Percentiles rank a stretch among this genome's conserved stretches.
phyloP scores from a whole-genome alignment of 2,797 vertebrate genomes.

The Vespertilio murinus region DNA sequence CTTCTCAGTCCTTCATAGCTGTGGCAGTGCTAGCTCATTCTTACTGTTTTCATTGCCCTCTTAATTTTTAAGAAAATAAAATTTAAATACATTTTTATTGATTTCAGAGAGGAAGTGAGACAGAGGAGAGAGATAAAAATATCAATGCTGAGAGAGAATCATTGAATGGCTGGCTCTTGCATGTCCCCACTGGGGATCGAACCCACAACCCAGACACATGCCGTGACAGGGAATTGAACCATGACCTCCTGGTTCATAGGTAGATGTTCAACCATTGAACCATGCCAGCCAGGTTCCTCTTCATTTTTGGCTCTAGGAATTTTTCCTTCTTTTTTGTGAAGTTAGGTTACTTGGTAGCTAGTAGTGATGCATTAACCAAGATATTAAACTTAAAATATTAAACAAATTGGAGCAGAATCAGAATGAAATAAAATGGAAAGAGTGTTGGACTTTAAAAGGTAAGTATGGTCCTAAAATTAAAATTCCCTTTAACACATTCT shows the following conservation, averaged over 20 bases:
- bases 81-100: too few relatives aligned
- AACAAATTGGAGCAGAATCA: background rate
- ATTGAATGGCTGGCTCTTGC: too few relatives aligned
- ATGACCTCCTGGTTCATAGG: too few relatives aligned
- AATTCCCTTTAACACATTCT: background rate
- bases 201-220: too few relatives aligned
- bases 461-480: background rate
- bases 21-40: background rate
- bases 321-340: background rate
- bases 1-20: background rate
- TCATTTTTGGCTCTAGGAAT: background rate
- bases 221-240: too few relatives aligned
- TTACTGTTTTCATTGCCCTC: background rate
- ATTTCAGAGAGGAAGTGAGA: too few relatives aligned
- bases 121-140: too few relatives aligned
- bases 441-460: background rate
- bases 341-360: background rate
- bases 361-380: background rate
- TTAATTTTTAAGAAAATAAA: background rate
- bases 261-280: too few relatives aligned
- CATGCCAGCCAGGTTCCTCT: background rate
- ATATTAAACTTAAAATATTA: slow-evolving; percentile 36
- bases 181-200: too few relatives aligned
- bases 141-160: too few relatives aligned
- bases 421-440: slow-evolving; percentile 21